Evolutionary conservation across 2,113 vertebrate genomes (phyloP).

Genomic region (Scatophagus argus): DNA sequence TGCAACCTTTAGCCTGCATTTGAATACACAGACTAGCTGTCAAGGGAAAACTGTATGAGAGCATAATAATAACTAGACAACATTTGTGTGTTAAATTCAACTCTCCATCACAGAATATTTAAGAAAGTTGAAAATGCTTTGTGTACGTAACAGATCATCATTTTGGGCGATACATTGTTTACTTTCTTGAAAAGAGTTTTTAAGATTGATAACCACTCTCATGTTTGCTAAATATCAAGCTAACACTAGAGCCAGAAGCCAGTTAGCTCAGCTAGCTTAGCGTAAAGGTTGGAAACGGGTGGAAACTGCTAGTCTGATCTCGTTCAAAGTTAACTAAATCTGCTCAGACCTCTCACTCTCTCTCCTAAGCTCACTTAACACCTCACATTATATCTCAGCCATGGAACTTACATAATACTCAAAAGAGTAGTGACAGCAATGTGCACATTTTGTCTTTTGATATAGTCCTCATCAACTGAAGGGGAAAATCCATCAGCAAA

Average conservation of each 20-base stretch:
- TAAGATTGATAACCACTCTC: neutral
- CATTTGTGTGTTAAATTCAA: slow-evolving; percentile 15
- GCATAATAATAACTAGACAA: slow-evolving; percentile 27
- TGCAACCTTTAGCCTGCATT: slow-evolving; percentile 61
- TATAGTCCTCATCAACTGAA: no score
- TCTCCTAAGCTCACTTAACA: neutral
- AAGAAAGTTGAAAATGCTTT: slow-evolving; percentile 19
- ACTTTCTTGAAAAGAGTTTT: neutral
- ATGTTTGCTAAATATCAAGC: neutral
- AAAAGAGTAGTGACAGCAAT: no score
- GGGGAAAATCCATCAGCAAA: no score
- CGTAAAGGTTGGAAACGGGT: neutral
- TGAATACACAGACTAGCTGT: slow-evolving; percentile 41
- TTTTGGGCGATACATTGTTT: slow-evolving; percentile 10
- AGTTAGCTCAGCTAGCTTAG: neutral
- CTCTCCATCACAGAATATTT: slow-evolving; percentile 23
- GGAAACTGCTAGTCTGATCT: neutral
- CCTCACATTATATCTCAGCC: neutral
- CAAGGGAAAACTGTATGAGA: slow-evolving; percentile 28
- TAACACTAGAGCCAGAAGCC: neutral
- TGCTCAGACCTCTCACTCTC: neutral
- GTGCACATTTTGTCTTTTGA: no score
- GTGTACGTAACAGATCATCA: slow-evolving; percentile 6
- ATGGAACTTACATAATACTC: no score
- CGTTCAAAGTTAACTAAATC: no score